phyloP scores from a whole-genome alignment of 37 sponge, comb jelly and placozoan genomes.

The Halichondria panicea region DNA sequence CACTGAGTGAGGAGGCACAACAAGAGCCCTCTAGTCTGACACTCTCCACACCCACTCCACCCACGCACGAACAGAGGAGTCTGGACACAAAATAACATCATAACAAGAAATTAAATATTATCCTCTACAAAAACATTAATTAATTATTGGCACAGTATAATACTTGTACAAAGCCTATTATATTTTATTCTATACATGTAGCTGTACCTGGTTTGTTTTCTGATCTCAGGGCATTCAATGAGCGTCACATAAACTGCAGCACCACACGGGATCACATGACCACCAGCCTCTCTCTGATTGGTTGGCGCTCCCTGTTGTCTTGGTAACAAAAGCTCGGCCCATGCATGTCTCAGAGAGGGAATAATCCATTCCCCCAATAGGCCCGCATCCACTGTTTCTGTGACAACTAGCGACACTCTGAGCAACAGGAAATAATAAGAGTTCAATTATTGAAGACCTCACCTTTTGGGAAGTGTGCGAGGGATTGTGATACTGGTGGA shows the following conservation, averaged over 20 bases:
- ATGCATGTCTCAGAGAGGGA: slow-evolving; percentile 68
- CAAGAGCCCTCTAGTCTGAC: slow-evolving; percentile 34
- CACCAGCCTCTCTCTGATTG: slow-evolving; percentile 11
- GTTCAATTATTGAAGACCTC: no score
- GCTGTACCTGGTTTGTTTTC: slow-evolving; percentile 53
- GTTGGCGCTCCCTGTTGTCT: neutral
- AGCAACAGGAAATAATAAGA: neutral
- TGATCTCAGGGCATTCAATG: slow-evolving; percentile 52
- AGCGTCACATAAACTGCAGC: slow-evolving; percentile 61
- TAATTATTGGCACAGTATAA: neutral
- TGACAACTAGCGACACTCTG: slow-evolving; percentile 71
- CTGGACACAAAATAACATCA: neutral
- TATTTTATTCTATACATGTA: neutral
- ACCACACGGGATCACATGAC: slow-evolving; percentile 72
- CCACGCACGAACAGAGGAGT: slow-evolving; percentile 4
- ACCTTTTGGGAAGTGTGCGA: slow-evolving; percentile 44
- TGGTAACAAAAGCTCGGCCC: slow-evolving; percentile 51
- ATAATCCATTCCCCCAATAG: slow-evolving; percentile 69
- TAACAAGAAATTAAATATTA: neutral
- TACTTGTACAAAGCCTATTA: neutral
- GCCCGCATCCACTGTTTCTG: slow-evolving; percentile 80
- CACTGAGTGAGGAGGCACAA: slow-evolving; percentile 3
- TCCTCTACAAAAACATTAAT: no score
- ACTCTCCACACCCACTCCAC: slow-evolving; percentile 13
- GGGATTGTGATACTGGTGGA: slow-evolving; percentile 48